Evolutionary conservation across 1,140 invertebrate genomes (phyloP).

Genomic region (Scaptomyza graminum): DNA sequence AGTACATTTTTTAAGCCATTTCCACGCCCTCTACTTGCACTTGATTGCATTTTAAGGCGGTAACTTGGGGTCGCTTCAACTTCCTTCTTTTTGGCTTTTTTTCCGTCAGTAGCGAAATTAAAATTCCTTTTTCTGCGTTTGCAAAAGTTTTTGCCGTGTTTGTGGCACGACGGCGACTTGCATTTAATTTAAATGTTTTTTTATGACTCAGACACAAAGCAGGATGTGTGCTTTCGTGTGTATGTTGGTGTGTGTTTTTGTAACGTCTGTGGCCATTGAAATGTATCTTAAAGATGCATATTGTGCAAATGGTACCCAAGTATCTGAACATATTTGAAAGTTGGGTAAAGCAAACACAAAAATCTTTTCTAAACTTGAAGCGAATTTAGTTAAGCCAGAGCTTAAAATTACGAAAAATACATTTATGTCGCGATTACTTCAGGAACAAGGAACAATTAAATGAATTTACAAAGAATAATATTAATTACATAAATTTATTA

Average conservation of each 20-base stretch:
- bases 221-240: neutral
- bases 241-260: conserved; percentile 4
- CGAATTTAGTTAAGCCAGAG: too few species aligned
- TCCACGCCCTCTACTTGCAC: conserved; percentile 27
- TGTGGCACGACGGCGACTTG: conserved; percentile 30
- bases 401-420: too few species aligned
- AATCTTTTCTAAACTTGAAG: neutral
- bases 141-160: conserved; percentile 11
- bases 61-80: neutral
- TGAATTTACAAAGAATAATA: too few species aligned
- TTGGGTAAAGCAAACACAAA: neutral
- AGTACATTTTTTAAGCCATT: conserved; percentile 25
- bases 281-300: conserved; percentile 48
- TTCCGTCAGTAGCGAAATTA: conserved; percentile 39
- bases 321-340: neutral
- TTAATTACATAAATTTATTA: too few species aligned
- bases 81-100: conserved; percentile 3
- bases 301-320: neutral
- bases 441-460: too few species aligned
- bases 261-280: conserved; percentile 49
- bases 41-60: conserved; percentile 31
- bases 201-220: conserved; percentile 18
- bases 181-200: conserved; percentile 69
- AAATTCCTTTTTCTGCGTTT: conserved; percentile 42
- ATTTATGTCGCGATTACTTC: too few species aligned